Evolutionary conservation across 2,888 invertebrate genomes (phyloP), one percentile per base, ranked within the genome.

Genomic region (Tricholauxania praeusta): DNA sequence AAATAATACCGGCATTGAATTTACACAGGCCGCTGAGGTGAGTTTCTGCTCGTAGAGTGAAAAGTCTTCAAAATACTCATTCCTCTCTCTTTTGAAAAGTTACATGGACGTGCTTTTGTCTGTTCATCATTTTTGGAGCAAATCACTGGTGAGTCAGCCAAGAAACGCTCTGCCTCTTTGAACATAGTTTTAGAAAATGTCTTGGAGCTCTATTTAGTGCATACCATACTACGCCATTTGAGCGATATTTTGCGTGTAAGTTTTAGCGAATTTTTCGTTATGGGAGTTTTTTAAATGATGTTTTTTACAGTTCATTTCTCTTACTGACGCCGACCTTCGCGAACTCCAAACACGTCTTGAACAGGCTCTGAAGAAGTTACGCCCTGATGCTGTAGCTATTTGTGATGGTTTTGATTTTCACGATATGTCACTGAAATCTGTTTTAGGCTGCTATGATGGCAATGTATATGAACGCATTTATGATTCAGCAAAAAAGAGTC

Each of bases 401-500:
- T 97, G 97, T 0, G 98, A 98, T 88, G 91, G 95, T 14, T 98
- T 97, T 84, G 97, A 97, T 83, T 91, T 95, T 53, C 89, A 91
- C 15, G 96, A 96, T 83, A 92, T 92, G 84, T 91, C 94, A 65
- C 87, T 96, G 1, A 90, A 90, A 71, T 95, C 95, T 0, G 91
- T 93, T 0, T 87, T 96, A 51, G 96, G 96, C 14, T 90, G 93
- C 12, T 95, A 92, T 84, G 96, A 96, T 87, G 96, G 96, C 0
- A 92, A 93, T 78, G 94, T 95, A 22, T 96, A 96, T 87, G 92
- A 95, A 81, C 90, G 94, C 7, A 89, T 96, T 53, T 94, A 93
- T 87, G 92, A 90, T 73, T 93, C 93, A 79, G 95, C 95, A 0
- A 89, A 92, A 85, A 93, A 93, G 86, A 94, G 94, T 82, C 94